These are phyloP conservation scores for Phaenicophaeus curvirostris DNA, from an alignment of 2,797 vertebrate genomes.

Conservation along the genomic window DNA sequence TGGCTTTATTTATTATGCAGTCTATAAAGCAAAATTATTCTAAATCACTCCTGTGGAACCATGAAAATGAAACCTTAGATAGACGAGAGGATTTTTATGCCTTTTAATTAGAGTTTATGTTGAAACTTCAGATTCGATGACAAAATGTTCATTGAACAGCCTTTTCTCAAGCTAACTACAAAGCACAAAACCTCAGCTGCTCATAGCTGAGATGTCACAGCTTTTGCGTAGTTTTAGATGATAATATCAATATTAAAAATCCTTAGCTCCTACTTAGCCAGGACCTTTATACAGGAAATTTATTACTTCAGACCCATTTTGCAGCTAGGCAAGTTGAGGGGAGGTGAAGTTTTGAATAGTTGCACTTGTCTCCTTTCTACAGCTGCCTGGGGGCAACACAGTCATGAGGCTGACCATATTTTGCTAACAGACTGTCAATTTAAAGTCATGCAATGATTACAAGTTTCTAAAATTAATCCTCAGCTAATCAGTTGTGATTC, in stretches of 20 bases:
- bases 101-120: slow-evolving; percentile 55
- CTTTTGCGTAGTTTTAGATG: not conserved
- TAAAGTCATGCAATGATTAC: not conserved
- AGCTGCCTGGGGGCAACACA: not conserved
- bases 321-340: not conserved
- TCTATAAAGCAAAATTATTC: slow-evolving; percentile 53
- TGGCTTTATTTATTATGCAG: slow-evolving; percentile 51
- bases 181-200: not conserved
- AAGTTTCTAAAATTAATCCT: not conserved
- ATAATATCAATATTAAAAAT: not conserved
- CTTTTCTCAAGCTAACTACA: not conserved
- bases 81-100: slow-evolving; percentile 43
- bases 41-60: slow-evolving; percentile 60
- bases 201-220: not conserved
- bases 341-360: not conserved
- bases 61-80: slow-evolving; percentile 42
- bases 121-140: not conserved
- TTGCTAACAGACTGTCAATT: not conserved
- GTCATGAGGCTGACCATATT: not conserved
- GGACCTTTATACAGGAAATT: not conserved
- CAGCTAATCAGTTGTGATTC: not conserved
- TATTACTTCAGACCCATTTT: not conserved
- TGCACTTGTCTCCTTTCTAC: not conserved
- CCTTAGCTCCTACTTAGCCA: not conserved
- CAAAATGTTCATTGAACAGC: not conserved